These are phyloP conservation scores for Trachythela sp. DNA, from an alignment of 64 coral and sea anemone genomes.

Conservation along the genomic window DNA sequence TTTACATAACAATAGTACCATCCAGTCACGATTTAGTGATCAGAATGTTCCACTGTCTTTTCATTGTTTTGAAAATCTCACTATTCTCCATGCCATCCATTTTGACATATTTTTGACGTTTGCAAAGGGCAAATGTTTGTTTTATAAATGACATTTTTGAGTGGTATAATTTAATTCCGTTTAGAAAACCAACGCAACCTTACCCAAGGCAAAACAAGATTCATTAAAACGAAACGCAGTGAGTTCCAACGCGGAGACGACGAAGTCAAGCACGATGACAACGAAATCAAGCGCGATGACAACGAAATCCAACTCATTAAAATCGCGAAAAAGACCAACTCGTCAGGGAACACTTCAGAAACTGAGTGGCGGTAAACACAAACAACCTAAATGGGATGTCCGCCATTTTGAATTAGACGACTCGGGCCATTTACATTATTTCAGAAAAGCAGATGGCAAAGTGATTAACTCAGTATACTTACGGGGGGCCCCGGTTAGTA, in stretches of 20 bases:
- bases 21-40: no score
- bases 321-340: conserved; percentile 44
- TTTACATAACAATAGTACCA: no score
- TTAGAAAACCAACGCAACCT: neutral
- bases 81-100: no score
- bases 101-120: neutral
- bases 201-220: neutral
- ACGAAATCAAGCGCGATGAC: neutral
- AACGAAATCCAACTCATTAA: neutral
- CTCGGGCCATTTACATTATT: conserved; percentile 74
- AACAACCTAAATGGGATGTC: conserved; percentile 79
- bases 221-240: neutral
- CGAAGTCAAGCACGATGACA: no score
- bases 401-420: conserved; percentile 86
- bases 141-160: no score
- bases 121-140: neutral
- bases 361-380: conserved; percentile 87
- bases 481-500: conserved; percentile 61
- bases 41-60: no score
- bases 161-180: neutral
- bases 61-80: no score
- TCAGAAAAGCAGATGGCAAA: conserved; percentile 78
- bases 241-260: no score
- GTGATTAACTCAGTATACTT: conserved; percentile 92
- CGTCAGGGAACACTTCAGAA: conserved; percentile 67